A percentile compares a stretch with the other conserved stretches of the same genome.
Conservation (phyloP, 2,113 vertebrate genomes). For the Syrrhaptes paradoxus region DNA sequence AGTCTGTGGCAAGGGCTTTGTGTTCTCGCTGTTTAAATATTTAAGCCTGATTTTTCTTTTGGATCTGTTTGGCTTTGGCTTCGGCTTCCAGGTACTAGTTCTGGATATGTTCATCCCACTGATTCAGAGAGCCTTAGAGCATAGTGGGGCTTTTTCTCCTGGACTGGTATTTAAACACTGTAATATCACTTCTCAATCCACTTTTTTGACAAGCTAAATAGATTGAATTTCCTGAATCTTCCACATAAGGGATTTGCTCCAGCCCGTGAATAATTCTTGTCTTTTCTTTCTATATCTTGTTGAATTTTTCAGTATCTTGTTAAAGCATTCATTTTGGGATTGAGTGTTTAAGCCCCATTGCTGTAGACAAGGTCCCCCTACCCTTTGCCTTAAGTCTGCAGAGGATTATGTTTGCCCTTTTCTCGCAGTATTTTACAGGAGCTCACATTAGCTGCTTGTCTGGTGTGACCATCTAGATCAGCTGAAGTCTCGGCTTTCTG, state of each 20-base stretch:
- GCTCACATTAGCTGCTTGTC: neutral
- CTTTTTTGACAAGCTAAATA: neutral
- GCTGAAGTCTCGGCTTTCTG: neutral
- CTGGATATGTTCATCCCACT: neutral
- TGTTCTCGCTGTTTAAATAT: neutral
- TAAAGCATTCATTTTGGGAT: neutral
- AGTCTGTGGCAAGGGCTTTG: neutral
- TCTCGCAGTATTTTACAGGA: neutral
- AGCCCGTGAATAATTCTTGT: neutral
- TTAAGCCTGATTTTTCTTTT: neutral
- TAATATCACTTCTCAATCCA: neutral
- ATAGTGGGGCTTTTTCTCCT: neutral
- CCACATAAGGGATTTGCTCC: neutral
- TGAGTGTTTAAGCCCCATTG: neutral
- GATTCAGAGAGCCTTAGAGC: neutral
- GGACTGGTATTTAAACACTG: neutral
- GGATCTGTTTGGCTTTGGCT: neutral
- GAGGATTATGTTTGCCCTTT: neutral
- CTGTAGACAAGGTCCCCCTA: neutral
- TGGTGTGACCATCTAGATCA: neutral
- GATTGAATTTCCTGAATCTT: neutral
- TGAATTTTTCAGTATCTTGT: neutral
- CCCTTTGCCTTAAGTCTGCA: slow-evolving; percentile 30
- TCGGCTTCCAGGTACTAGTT: neutral
- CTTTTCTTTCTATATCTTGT: neutral